These are phyloP conservation scores for Drosophila kokeensis DNA, from an alignment of 2,888 invertebrate species.

Conservation along the genomic window DNA sequence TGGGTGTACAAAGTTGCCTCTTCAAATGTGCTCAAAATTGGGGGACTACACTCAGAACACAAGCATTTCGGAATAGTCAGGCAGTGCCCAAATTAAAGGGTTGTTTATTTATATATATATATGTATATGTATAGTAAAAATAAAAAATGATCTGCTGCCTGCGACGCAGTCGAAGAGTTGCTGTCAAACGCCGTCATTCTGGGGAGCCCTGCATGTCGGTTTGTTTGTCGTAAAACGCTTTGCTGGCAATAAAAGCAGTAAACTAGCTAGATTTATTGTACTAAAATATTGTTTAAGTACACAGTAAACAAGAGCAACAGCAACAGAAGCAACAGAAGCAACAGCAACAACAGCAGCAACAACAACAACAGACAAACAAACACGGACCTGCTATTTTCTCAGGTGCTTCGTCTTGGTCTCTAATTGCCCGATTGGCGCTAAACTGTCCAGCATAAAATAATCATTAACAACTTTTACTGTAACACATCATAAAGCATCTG, in stretches of 20 bases:
- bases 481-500: slow-evolving; percentile 48
- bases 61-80: slow-evolving; percentile 25
- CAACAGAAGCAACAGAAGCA: slow-evolving; percentile 10
- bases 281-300: slow-evolving; percentile 79
- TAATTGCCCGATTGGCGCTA: slow-evolving; percentile 56
- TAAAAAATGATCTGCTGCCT: slow-evolving; percentile 56
- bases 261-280: slow-evolving; percentile 81
- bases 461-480: slow-evolving; percentile 39
- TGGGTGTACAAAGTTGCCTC: not conserved
- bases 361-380: slow-evolving; percentile 24
- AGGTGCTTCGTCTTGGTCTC: slow-evolving; percentile 60
- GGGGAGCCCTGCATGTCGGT: slow-evolving; percentile 39
- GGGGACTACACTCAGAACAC: not conserved
- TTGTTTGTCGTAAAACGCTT: slow-evolving; percentile 79
- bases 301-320: slow-evolving; percentile 62
- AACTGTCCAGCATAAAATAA: slow-evolving; percentile 48
- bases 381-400: slow-evolving; percentile 63
- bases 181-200: slow-evolving; percentile 23
- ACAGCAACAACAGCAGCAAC: slow-evolving; percentile 13
- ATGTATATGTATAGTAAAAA: slow-evolving; percentile 69
- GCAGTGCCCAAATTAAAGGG: slow-evolving; percentile 58
- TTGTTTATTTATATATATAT: slow-evolving; percentile 71
- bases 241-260: slow-evolving; percentile 79
- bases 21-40: not conserved
- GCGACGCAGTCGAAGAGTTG: slow-evolving; percentile 61